Base-by-base conservation (phyloP, 2,113 vertebrate species). In the Trichomycterus rosablanca region DNA sequence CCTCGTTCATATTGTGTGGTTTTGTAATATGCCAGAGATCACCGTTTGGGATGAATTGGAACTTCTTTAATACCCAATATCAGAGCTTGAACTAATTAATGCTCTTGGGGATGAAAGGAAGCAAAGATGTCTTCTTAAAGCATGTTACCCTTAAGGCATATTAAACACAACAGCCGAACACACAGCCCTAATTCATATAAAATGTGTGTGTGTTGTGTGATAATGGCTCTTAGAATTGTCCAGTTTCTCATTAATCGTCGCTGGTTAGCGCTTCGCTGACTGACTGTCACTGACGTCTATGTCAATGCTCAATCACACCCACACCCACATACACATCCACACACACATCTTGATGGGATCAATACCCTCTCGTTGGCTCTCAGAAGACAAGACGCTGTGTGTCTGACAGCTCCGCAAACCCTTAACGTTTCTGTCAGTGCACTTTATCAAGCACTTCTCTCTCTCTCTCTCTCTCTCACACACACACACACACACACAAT, bases 201-300 rank as follows among this genome's bases (percentile, higher is more conserved):
- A n/a, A n/a, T 39, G 32, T 9, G 39, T 32, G 37, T 18, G 48
- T 34, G 11, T 16, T 18, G 11, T 46, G 40, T 43, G 56, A 46
- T 53, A 57, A 53, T 49, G 58, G 63, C 9, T 40, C 53, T 32
- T 58, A 11, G 63, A 39, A 63, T 44, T 3, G 49, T 46, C 52
- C 51, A 52, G 53, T 58, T 67, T 74, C 72, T 74, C 67, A 70
- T 74, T 74, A 70, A 74, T 74, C 67, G 62, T 70, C 23, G 8
- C 48, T 70, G 59, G 72, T 74, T 74, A 74, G 63, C 28, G 37
- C 42, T 67, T 44, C 46, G 52, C 63, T 74, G 71, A 69, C 53
- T 49, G 67, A 62, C 58, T 69, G 71, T 73, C 67, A 73, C 52
- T 60, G 54, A 74, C 39, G 45, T 72, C 46, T 62, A 53, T 66